Evolutionary conservation across 1,140 invertebrate species (phyloP).

Genomic region (Helicoverpa zea): DNA sequence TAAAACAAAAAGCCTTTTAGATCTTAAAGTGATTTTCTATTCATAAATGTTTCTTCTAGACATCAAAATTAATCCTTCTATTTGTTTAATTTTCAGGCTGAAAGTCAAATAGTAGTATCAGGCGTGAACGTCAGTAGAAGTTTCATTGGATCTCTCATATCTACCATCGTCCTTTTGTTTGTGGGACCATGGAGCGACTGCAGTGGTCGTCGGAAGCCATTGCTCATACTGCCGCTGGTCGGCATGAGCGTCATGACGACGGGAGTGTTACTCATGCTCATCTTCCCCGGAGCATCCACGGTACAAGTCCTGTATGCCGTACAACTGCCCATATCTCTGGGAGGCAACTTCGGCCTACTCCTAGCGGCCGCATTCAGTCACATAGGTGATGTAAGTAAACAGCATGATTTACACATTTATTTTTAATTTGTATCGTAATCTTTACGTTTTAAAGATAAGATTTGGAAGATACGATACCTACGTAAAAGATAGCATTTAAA

Average conservation of each 20-base stretch:
- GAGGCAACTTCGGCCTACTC: conserved; percentile 81
- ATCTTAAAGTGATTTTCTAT: not conserved
- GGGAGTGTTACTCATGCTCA: conserved; percentile 73
- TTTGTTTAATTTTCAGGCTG: conserved; percentile 71
- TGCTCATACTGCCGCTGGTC: conserved; percentile 78
- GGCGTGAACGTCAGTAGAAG: conserved; percentile 77
- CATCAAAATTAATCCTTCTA: not conserved
- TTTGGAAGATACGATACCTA: not conserved
- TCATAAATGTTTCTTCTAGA: not conserved
- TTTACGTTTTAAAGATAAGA: not conserved
- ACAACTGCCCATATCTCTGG: conserved; percentile 81
- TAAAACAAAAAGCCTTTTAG: not conserved
- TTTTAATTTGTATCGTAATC: not conserved
- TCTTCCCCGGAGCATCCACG: conserved; percentile 77
- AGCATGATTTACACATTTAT: not conserved
- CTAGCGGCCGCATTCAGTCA: conserved; percentile 80
- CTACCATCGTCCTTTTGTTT: conserved; percentile 78
- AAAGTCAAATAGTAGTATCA: conserved; percentile 80
- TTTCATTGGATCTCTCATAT: conserved; percentile 78
- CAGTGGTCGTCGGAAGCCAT: conserved; percentile 82
- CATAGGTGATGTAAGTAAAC: conserved; percentile 81
- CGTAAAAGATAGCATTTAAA: not conserved
- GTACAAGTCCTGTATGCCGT: conserved; percentile 78
- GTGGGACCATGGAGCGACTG: conserved; percentile 85
- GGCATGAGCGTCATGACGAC: conserved; percentile 82